Conservation (phyloP, 1,140 invertebrate species). For the Lucilia cuprina region DNA sequence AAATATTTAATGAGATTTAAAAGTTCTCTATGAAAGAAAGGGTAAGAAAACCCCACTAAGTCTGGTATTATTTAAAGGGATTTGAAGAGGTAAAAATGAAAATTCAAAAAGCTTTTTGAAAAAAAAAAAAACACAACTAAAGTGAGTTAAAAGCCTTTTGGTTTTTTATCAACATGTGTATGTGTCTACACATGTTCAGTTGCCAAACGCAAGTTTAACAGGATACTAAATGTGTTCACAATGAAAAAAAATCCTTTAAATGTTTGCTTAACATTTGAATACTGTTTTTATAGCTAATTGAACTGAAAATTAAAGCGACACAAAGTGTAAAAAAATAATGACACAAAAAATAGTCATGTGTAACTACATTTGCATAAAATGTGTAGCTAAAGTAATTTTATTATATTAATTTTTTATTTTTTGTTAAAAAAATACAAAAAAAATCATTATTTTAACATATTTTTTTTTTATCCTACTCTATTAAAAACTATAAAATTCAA, state of each 20-base stretch:
- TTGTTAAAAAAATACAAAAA: not conserved
- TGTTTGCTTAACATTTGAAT: slow-evolving; percentile 38
- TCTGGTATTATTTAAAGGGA: not conserved
- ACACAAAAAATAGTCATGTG: not conserved
- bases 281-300: slow-evolving; percentile 38
- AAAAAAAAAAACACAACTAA: not conserved
- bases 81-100: not conserved
- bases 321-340: not conserved
- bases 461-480: not conserved
- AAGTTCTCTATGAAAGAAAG: not conserved
- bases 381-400: not conserved
- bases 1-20: not conserved
- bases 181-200: not conserved
- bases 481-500: not conserved
- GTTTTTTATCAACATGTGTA: not conserved
- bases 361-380: not conserved
- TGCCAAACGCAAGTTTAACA: not conserved
- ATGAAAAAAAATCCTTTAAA: not conserved
- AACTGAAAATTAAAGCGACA: slow-evolving; percentile 32
- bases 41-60: not conserved
- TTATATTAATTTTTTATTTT: not conserved
- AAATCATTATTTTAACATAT: not conserved
- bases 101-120: slow-evolving; percentile 4
- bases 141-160: not conserved
- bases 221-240: not conserved